Conservation (phyloP, 2,888 invertebrate species). For the Artemia sinica region DNA sequence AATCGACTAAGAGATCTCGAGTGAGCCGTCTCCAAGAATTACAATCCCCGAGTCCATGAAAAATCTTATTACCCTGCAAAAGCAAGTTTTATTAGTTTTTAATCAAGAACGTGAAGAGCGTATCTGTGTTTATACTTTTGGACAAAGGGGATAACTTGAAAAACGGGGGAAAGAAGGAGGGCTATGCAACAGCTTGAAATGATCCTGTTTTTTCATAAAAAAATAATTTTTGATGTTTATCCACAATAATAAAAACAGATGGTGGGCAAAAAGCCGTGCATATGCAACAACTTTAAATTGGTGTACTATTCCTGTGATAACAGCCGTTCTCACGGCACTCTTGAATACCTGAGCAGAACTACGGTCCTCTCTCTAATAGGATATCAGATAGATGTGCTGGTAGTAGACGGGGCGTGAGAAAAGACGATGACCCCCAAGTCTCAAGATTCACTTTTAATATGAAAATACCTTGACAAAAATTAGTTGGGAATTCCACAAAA, state of each 20-base stretch:
- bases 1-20: conserved; percentile 70
- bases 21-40: conserved; percentile 55
- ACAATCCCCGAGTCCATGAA: conserved; percentile 56
- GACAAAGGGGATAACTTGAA: neutral
- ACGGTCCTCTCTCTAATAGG: too few species aligned
- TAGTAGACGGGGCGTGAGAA: too few species aligned
- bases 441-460: too few species aligned
- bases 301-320: neutral
- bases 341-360: neutral
- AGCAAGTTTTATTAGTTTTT: neutral
- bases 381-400: too few species aligned
- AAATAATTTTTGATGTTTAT: too few species aligned
- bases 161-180: too few species aligned
- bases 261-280: neutral
- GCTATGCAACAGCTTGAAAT: too few species aligned
- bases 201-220: too few species aligned
- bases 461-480: too few species aligned
- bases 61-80: conserved; percentile 44
- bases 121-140: neutral
- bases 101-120: neutral
- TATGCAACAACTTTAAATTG: neutral
- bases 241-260: neutral
- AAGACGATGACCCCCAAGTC: too few species aligned
- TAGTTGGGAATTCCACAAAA: too few species aligned
- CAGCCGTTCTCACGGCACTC: conserved; percentile 1